phyloP scores from a whole-genome alignment of 2,888 invertebrate genomes.

The Nymphalis polychloros region DNA sequence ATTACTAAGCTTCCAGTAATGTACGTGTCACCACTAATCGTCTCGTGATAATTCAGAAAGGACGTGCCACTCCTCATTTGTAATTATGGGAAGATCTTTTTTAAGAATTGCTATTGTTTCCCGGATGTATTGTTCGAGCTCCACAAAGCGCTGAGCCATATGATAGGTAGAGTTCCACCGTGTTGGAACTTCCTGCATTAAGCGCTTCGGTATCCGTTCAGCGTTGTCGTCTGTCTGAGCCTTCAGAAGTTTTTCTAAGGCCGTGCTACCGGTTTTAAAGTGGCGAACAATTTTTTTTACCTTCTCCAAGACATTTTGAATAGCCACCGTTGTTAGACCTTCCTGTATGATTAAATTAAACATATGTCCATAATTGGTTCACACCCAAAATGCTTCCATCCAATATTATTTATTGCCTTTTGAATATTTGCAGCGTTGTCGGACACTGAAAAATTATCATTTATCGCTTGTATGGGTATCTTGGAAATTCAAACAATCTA shows the following conservation, averaged over 20 bases:
- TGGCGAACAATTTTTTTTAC: slow-evolving; percentile 5
- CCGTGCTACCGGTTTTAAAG: slow-evolving; percentile 30
- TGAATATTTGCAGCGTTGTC: slow-evolving; percentile 10
- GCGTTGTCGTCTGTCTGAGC: slow-evolving; percentile 26
- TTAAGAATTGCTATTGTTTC: slow-evolving; percentile 34
- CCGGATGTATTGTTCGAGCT: slow-evolving; percentile 35
- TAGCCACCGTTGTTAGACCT: not conserved
- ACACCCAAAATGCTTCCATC: slow-evolving; percentile 11
- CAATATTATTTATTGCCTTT: slow-evolving; percentile 4
- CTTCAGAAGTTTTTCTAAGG: slow-evolving; percentile 32
- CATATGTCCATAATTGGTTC: not conserved
- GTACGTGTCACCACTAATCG: slow-evolving; percentile 43
- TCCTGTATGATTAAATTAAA: slow-evolving; percentile 2
- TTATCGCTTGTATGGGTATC: not conserved
- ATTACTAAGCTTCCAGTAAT: slow-evolving; percentile 42
- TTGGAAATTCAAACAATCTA: too few relatives aligned
- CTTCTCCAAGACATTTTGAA: not conserved
- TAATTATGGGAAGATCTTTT: slow-evolving; percentile 36
- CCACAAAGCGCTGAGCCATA: slow-evolving; percentile 42
- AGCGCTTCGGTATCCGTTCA: slow-evolving; percentile 30
- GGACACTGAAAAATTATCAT: not conserved
- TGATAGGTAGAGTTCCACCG: slow-evolving; percentile 43
- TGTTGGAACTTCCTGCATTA: slow-evolving; percentile 42
- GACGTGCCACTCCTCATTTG: slow-evolving; percentile 40
- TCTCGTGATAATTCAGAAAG: slow-evolving; percentile 29